phyloP scores from a whole-genome alignment of 2,797 vertebrate species.

The Ara ararauna region DNA sequence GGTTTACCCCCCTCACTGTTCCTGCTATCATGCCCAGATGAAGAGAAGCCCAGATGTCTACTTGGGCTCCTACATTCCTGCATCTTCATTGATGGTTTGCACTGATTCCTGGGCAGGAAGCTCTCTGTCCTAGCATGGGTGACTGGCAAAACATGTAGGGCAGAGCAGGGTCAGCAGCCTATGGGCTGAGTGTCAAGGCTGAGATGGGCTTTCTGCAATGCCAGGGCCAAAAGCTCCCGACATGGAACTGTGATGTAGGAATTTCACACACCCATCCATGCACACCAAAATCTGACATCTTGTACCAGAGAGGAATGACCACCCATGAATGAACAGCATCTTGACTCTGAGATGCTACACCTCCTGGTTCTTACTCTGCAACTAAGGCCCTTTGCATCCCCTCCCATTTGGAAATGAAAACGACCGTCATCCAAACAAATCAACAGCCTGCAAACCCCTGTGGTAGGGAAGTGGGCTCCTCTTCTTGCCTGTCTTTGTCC shows the following conservation, averaged over 20 bases:
- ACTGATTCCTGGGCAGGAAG: background rate
- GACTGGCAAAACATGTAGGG: background rate
- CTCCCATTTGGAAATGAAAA: background rate
- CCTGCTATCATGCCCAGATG: background rate
- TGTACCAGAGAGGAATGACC: background rate
- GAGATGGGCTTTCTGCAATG: background rate
- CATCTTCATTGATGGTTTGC: background rate
- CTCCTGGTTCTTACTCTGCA: background rate
- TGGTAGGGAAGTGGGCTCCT: background rate
- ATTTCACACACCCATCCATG: background rate
- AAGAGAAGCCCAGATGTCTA: background rate
- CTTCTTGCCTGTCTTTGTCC: background rate
- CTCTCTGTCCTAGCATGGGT: background rate
- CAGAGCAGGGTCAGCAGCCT: background rate
- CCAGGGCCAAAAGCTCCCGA: background rate
- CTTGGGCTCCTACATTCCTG: background rate
- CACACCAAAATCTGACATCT: background rate
- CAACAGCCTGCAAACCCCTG: background rate
- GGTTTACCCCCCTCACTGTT: background rate
- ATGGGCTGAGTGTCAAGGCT: background rate
- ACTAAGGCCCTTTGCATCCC: background rate
- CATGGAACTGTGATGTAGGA: background rate
- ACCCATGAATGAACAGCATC: background rate
- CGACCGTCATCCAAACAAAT: fast-evolving
- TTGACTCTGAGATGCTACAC: background rate